Base-by-base conservation (phyloP, 2,113 vertebrate genomes). In the Uropsilus gracilis region DNA sequence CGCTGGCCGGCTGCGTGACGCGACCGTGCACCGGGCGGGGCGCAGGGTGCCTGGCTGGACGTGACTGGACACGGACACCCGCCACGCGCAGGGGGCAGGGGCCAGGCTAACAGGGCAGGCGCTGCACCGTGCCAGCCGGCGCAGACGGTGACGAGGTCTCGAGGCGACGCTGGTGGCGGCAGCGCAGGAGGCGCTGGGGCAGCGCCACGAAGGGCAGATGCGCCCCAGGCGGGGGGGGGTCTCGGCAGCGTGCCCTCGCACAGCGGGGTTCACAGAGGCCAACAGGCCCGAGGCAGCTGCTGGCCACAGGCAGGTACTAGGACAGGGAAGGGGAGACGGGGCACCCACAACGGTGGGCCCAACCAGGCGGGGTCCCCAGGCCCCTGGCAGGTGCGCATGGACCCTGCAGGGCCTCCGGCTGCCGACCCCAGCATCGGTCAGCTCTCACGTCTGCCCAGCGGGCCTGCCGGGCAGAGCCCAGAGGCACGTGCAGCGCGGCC, bases 401-500 rank as follows among this genome's bases (percentile, higher is more conserved):
- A 83, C 53, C 3, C 5, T 12, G 20, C 32, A 0, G 66, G 69
- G 39, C 39, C 39, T n/a, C 39, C 30, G 55, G 32, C 63, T 22
- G 8, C n/a, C n/a, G 6, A 30, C 39, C 18, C 34, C 9, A 57
- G 75, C 37, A 18, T 53, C 26, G 13, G 8, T 4, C 24, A 87
- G 80, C 28, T 53, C 82, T 92, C 44, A 34, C 0, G 2, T 39
- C 48, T 37, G 5, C 39, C 22, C 30, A 64, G 34, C 1, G 30
- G 7, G 53, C 28, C 50, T 3, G 34, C 4, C 26, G 34, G 9
- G 50, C 22, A 53, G 28, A 46, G 44, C 77, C 50, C 37, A 69
- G 85, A 28, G 37, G n/a, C n/a, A n/a, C 5, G n/a, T 4, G 39
- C 34, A 30, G 16, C 73, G 32, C 6, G 0, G 16, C 3, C 0